Percentiles rank a stretch among this genome's conserved stretches.
These are phyloP conservation scores for Tapera naevia DNA, from an alignment of 2,797 vertebrate species.

Conservation along the genomic window DNA sequence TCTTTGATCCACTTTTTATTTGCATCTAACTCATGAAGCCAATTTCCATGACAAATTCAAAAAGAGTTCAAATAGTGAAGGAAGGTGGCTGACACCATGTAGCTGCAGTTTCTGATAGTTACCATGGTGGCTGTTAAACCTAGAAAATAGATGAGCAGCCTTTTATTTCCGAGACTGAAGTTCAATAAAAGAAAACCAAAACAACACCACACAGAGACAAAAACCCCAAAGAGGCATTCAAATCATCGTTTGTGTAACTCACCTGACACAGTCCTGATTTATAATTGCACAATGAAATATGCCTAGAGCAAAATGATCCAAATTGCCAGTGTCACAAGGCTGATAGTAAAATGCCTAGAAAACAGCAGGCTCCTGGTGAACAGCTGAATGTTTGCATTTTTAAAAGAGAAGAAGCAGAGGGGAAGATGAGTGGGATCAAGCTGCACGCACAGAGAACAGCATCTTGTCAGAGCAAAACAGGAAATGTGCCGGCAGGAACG, in stretches of 20 bases:
- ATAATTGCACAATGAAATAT: slow-evolving; percentile 19
- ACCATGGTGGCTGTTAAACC: background rate
- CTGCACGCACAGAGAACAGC: background rate
- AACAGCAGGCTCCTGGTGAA: slow-evolving; percentile 11
- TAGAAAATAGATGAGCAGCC: slow-evolving; percentile 8
- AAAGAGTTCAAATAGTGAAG: background rate
- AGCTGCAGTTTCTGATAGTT: background rate
- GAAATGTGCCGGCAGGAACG: background rate
- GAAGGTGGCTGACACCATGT: background rate
- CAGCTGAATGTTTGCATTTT: background rate
- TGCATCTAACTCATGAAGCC: background rate
- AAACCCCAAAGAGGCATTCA: background rate
- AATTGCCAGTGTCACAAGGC: slow-evolving; percentile 8
- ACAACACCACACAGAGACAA: background rate
- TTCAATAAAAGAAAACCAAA: background rate
- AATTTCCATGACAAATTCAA: background rate
- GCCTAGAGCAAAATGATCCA: slow-evolving; percentile 6
- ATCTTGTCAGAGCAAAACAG: background rate
- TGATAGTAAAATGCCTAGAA: background rate
- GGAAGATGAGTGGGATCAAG: background rate
- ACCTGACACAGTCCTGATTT: slow-evolving; percentile 2
- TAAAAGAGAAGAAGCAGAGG: background rate
- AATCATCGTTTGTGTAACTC: slow-evolving; percentile 2
- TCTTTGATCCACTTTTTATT: background rate
- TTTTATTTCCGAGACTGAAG: slow-evolving; percentile 42